A percentile compares a stretch with the other conserved stretches of the same genome.
Conservation (phyloP, 1,140 invertebrate genomes). For the Drosophila ercepeae region DNA sequence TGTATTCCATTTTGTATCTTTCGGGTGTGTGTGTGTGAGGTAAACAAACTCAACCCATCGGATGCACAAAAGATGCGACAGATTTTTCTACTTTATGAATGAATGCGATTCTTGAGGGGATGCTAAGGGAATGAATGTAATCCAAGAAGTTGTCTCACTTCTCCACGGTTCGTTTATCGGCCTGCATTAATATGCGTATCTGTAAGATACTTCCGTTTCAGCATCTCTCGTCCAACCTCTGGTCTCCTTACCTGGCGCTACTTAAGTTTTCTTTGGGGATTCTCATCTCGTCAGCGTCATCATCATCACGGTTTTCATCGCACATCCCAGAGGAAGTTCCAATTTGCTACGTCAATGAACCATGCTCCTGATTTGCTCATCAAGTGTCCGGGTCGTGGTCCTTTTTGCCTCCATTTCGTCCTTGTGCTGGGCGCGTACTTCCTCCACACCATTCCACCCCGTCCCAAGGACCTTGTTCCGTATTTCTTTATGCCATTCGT, state of each 20-base stretch:
- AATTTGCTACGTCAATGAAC: constrained; percentile 83
- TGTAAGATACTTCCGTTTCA: constrained; percentile 60
- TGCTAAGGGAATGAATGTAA: constrained; percentile 64
- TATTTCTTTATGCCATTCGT: constrained; percentile 29
- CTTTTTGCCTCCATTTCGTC: background rate
- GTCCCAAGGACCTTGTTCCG: constrained; percentile 26
- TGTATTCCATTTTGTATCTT: constrained; percentile 13
- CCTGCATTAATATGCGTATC: constrained; percentile 72
- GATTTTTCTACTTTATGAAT: constrained; percentile 32
- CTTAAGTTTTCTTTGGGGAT: constrained; percentile 56
- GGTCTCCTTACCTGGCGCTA: constrained; percentile 48
- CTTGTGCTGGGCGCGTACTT: background rate
- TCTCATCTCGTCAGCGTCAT: constrained; percentile 7
- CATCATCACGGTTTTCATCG: constrained; percentile 31
- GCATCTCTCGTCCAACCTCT: constrained; percentile 5
- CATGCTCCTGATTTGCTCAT: constrained; percentile 65
- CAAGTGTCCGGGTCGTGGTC: constrained; percentile 33
- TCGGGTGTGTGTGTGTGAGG: constrained; percentile 21
- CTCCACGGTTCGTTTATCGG: constrained; percentile 53
- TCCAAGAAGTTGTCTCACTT: constrained; percentile 61
- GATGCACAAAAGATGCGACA: constrained; percentile 48
- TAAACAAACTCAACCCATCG: constrained; percentile 35
- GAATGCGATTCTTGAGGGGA: constrained; percentile 51
- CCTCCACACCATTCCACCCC: too few species aligned
- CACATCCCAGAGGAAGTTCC: constrained; percentile 77